Conservation (phyloP, 2,113 vertebrate species). For the Notothenia coriiceps region DNA sequence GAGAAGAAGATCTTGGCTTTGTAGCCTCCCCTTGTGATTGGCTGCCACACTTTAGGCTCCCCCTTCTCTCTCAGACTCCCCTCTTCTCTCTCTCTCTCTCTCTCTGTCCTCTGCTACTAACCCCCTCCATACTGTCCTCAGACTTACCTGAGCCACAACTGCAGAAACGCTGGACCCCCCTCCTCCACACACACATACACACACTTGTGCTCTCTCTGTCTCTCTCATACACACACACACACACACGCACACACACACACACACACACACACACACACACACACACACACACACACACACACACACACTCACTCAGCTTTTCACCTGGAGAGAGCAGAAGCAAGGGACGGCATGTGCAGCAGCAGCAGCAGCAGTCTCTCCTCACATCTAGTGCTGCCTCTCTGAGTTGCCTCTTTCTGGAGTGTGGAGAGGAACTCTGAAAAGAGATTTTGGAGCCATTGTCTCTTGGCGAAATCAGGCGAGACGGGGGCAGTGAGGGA, state of each 20-base stretch:
- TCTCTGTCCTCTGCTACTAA: slow-evolving; percentile 37
- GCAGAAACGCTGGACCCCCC: slow-evolving; percentile 71
- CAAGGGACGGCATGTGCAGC: slow-evolving; percentile 77
- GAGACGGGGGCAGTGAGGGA: slow-evolving; percentile 61
- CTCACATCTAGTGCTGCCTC: slow-evolving; percentile 73
- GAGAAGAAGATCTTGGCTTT: slow-evolving; percentile 70
- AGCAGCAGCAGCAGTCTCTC: slow-evolving; percentile 70
- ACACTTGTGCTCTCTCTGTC: slow-evolving; percentile 27
- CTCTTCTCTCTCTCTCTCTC: background rate
- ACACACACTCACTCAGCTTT: slow-evolving; percentile 49
- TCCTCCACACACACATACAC: slow-evolving; percentile 38
- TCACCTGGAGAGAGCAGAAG: slow-evolving; percentile 83
- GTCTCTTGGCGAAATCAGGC: slow-evolving; percentile 65
- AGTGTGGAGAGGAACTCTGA: slow-evolving; percentile 70
- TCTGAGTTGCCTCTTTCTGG: slow-evolving; percentile 78
- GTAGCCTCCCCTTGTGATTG: slow-evolving; percentile 67
- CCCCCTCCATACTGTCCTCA: slow-evolving; percentile 73
- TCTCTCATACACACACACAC: background rate
- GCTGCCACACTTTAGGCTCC: slow-evolving; percentile 76
- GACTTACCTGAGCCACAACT: slow-evolving; percentile 85
- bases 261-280: too few relatives aligned
- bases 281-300: too few relatives aligned
- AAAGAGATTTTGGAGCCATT: slow-evolving; percentile 74
- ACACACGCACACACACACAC: too few relatives aligned
- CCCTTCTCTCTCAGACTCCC: slow-evolving; percentile 39